These are phyloP conservation scores for Drosophila sucinea DNA, from an alignment of 1,140 invertebrate genomes.

Conservation along the genomic window DNA sequence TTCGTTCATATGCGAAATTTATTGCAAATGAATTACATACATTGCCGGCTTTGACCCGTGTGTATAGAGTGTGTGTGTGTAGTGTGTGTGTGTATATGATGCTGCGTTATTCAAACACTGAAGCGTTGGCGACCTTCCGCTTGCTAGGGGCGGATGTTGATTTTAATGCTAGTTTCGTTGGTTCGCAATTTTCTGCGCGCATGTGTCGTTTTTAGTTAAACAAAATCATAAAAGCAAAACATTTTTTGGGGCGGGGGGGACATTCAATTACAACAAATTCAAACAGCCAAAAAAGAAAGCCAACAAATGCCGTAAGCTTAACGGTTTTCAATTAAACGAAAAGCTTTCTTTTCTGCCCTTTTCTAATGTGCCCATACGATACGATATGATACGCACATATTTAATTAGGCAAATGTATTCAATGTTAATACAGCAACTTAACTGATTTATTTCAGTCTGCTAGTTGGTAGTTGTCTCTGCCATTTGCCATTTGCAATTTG, in stretches of 20 bases:
- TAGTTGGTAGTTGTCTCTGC: conserved; percentile 22
- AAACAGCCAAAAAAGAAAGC: conserved; percentile 18
- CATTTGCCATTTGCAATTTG: conserved; percentile 71
- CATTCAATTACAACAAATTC: conserved; percentile 23
- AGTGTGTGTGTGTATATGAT: not conserved
- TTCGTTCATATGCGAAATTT: conserved; percentile 49
- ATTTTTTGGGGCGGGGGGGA: not conserved
- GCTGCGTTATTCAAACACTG: conserved; percentile 41
- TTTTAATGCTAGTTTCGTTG: conserved; percentile 67
- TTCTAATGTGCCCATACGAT: conserved; percentile 43
- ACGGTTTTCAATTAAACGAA: conserved; percentile 72
- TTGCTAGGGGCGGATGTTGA: conserved; percentile 50
- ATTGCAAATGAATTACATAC: conserved; percentile 43
- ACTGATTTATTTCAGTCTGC: conserved; percentile 64
- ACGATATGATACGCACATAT: conserved; percentile 45
- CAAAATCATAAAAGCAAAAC: conserved; percentile 63
- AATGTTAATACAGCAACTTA: conserved; percentile 81
- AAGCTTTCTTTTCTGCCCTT: conserved; percentile 51
- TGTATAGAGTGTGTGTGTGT: not conserved
- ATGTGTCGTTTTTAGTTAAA: conserved; percentile 58
- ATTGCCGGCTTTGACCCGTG: conserved; percentile 33
- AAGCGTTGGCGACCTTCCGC: not conserved
- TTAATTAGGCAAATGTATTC: conserved; percentile 80
- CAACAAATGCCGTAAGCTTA: conserved; percentile 27
- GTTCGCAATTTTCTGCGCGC: conserved; percentile 64